Conservation (phyloP, 2,888 invertebrate genomes). For the Megastigmus dorsalis region DNA sequence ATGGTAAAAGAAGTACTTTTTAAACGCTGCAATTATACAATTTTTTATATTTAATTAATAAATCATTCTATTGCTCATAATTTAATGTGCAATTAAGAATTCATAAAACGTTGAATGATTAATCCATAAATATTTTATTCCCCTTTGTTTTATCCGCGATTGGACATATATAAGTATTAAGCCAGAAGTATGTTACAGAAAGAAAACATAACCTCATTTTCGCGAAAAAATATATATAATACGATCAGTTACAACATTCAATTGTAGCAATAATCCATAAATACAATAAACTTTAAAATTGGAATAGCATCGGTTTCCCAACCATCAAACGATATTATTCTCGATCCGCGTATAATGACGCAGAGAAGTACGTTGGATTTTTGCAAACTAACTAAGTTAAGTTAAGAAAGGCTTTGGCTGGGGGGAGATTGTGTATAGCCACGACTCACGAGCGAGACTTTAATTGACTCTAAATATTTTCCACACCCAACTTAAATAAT, state of each 20-base stretch:
- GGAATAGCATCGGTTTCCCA: constrained; percentile 1
- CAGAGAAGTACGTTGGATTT: constrained; percentile 2
- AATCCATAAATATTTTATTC: neutral
- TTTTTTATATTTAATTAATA: no score
- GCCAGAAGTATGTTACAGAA: neutral
- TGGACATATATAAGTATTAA: neutral
- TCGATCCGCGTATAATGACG: neutral
- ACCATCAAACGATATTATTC: neutral
- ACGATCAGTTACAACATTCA: constrained; percentile 1
- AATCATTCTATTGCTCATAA: neutral
- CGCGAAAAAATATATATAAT: neutral
- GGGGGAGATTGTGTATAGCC: neutral
- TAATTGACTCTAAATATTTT: constrained; percentile 36
- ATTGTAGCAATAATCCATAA: neutral
- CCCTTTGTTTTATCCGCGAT: neutral
- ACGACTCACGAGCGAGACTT: neutral
- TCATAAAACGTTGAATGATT: neutral
- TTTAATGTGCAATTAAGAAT: neutral
- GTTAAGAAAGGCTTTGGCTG: constrained; percentile 6
- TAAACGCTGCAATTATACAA: no score
- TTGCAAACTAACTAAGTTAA: constrained; percentile 18
- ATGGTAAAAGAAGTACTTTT: no score
- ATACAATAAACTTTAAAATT: neutral
- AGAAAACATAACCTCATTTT: neutral
- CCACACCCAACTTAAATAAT: constrained; percentile 38